Conservation (phyloP, 2,888 invertebrate species). For the Agrotis segetum region DNA sequence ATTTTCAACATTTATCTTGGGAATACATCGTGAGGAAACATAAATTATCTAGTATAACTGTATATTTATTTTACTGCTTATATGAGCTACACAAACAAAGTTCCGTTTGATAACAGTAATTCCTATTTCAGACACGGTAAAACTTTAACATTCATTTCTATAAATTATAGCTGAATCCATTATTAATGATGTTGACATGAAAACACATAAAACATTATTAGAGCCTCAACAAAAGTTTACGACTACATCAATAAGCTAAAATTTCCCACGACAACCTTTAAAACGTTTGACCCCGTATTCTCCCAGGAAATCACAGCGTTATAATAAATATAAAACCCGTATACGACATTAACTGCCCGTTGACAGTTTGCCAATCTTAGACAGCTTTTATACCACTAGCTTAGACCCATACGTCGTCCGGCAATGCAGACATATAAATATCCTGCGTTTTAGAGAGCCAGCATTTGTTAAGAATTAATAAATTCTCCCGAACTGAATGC, state of each 20-base stretch:
- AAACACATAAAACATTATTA: not conserved
- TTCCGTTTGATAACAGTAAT: not conserved
- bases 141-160: not conserved
- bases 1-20: too few species aligned
- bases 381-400: conserved; percentile 37
- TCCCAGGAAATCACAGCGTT: conserved; percentile 27
- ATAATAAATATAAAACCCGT: conserved; percentile 43
- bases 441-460: conserved; percentile 30
- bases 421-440: conserved; percentile 59
- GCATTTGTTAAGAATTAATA: conserved; percentile 58
- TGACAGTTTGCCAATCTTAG: conserved; percentile 56
- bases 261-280: conserved; percentile 5
- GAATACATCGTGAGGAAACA: too few species aligned
- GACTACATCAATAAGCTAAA: not conserved
- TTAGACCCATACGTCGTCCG: conserved; percentile 16
- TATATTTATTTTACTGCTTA: not conserved
- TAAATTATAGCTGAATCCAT: not conserved
- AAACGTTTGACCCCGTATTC: conserved; percentile 24
- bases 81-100: too few species aligned
- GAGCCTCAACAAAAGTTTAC: not conserved
- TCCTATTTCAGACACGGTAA: not conserved
- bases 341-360: conserved; percentile 37
- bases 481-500: conserved; percentile 48
- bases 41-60: not conserved
- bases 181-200: not conserved